Percentiles rank a stretch among this genome's conserved stretches.
These are phyloP conservation scores for Dascillus cervinus DNA, from an alignment of 2,888 invertebrate species.

Conservation along the genomic window DNA sequence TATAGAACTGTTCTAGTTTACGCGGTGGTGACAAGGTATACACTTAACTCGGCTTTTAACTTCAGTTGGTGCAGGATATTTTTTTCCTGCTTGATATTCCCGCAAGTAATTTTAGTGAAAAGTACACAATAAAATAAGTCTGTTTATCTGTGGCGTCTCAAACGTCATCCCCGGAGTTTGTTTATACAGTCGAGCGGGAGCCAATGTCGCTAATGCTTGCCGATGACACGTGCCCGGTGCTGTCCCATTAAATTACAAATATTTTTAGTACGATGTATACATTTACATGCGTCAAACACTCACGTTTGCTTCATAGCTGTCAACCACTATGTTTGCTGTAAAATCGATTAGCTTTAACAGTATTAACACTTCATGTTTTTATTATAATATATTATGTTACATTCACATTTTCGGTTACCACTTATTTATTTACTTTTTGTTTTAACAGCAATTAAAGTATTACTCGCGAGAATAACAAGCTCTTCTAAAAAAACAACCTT, in stretches of 20 bases:
- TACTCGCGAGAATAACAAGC: no score
- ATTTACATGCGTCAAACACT: conserved; percentile 22
- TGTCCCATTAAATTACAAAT: conserved; percentile 29
- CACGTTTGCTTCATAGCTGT: conserved; percentile 27
- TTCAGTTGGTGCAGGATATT: no score
- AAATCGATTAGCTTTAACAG: conserved; percentile 22
- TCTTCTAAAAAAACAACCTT: no score
- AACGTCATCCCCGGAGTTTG: conserved; percentile 20
- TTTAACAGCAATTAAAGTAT: no score
- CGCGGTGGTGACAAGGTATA: conserved; percentile 10
- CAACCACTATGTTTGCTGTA: conserved; percentile 27
- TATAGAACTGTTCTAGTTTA: conserved; percentile 12
- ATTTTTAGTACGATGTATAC: conserved; percentile 26
- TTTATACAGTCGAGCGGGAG: conserved; percentile 21
- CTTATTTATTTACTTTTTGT: no score
- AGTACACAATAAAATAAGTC: neutral
- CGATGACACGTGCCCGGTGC: conserved; percentile 27
- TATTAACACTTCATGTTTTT: conserved; percentile 19
- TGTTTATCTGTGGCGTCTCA: conserved; percentile 8
- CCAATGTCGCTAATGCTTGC: conserved; percentile 25
- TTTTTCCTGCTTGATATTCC: no score
- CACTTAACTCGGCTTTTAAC: neutral
- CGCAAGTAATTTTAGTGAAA: no score
- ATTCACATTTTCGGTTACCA: no score
- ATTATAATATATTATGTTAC: no score